Percentiles rank a stretch among this genome's conserved stretches.
These are phyloP conservation scores for Euplexia lucipara DNA, from an alignment of 2,888 invertebrate genomes.

Conservation along the genomic window DNA sequence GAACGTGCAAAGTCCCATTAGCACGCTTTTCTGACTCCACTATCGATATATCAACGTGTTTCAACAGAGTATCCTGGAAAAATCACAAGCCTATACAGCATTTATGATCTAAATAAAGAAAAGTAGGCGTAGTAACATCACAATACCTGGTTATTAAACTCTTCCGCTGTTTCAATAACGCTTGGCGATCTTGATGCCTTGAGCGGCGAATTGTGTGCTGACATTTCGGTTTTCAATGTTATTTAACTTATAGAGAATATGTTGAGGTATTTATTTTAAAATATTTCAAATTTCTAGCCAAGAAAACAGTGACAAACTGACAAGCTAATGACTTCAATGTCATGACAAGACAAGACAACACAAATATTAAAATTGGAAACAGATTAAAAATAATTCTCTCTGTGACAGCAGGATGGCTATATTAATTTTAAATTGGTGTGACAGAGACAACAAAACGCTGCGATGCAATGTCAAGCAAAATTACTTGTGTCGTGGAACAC, in stretches of 20 bases:
- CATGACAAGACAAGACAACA: slow-evolving; percentile 41
- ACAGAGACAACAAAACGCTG: slow-evolving; percentile 25
- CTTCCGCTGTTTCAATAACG: slow-evolving; percentile 80
- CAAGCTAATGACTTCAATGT: too few relatives aligned
- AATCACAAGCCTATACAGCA: slow-evolving; percentile 37
- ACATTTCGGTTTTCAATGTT: slow-evolving; percentile 70
- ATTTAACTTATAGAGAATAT: slow-evolving; percentile 8
- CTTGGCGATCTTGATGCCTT: slow-evolving; percentile 78
- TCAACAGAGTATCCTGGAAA: slow-evolving; percentile 92
- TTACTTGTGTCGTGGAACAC: slow-evolving; percentile 14
- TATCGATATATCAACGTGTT: slow-evolving; percentile 94
- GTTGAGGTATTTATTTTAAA: slow-evolving; percentile 18
- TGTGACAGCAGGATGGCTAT: slow-evolving; percentile 45
- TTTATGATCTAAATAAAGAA: slow-evolving; percentile 57
- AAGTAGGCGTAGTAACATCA: slow-evolving; percentile 79
- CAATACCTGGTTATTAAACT: slow-evolving; percentile 84
- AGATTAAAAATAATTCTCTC: slow-evolving; percentile 30
- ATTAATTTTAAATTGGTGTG: neutral
- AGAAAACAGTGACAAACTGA: slow-evolving; percentile 57
- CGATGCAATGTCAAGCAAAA: neutral
- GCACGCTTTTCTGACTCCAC: slow-evolving; percentile 95
- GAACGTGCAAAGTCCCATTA: slow-evolving; percentile 93
- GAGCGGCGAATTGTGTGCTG: slow-evolving; percentile 78
- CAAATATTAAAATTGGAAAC: slow-evolving; percentile 38
- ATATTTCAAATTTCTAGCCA: slow-evolving; percentile 49